These are phyloP conservation scores for Apis mellifera DNA, from an alignment of 1,140 invertebrate genomes.

Conservation along the genomic window DNA sequence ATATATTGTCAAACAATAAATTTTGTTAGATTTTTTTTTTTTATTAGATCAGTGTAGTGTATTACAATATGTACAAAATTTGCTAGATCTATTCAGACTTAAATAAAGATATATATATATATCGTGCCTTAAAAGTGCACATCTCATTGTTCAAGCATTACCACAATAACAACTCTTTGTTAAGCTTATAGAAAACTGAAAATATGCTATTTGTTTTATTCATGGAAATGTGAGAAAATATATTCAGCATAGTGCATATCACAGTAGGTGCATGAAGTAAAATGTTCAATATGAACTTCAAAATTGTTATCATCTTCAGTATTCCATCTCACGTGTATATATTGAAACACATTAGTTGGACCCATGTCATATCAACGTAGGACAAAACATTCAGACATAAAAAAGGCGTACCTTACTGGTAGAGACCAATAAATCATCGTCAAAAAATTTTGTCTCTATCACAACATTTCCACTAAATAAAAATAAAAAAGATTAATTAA, in stretches of 20 bases:
- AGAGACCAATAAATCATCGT: constrained; percentile 96
- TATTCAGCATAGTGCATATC: constrained; percentile 31
- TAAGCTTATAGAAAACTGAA: constrained; percentile 7
- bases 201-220: constrained; percentile 1
- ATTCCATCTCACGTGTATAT: not conserved
- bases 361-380: constrained; percentile 32
- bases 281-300: constrained; percentile 36
- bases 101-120: constrained; percentile 42
- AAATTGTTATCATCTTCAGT: constrained; percentile 12
- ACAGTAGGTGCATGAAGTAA: constrained; percentile 34
- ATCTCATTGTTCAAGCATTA: constrained; percentile 2
- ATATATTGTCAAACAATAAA: not conserved
- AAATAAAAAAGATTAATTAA: constrained; percentile 67
- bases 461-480: constrained; percentile 97
- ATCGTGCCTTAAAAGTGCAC: constrained; percentile 42
- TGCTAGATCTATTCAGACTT: constrained; percentile 31
- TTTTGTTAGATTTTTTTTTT: constrained; percentile 10
- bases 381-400: constrained; percentile 89
- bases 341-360: constrained; percentile 46
- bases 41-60: constrained; percentile 58
- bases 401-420: constrained; percentile 97
- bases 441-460: constrained; percentile 99
- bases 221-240: constrained; percentile 19
- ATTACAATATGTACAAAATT: constrained; percentile 69
- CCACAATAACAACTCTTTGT: not conserved